Evolutionary conservation across 2,797 vertebrate genomes (phyloP), one percentile per base, ranked within the genome.

Genomic region (Oryzias dopingdopingensis): DNA sequence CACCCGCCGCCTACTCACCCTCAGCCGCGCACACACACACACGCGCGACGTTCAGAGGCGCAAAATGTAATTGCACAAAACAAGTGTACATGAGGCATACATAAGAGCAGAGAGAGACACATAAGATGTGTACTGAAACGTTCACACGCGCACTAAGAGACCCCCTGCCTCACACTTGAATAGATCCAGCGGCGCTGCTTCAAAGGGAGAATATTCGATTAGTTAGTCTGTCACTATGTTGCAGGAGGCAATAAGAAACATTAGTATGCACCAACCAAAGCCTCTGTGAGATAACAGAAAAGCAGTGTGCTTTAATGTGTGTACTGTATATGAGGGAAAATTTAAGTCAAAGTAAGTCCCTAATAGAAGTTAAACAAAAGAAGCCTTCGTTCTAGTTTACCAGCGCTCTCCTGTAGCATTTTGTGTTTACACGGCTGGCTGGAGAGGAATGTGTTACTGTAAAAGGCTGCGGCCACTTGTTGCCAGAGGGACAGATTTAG

Each of bases 161-260:
- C 62, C 66, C 59, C 68, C 68, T 40, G 72, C 70, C 70, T 73
- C 69, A 79, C 47, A 67, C 87, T 74, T 76, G 69, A 83, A 81
- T 65, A 74, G 76, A 72, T 77, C 76, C 76, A 59, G 72, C 51
- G 14, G 75, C 50, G 65, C 55, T 46, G 70, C 77, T 87, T 86
- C 79, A 84, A 84, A 88, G 74, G 66, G 67, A 67, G 81, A 84
- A 84, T 83, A 85, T 83, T 83, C 52, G 59, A 87, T 88, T 81
- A 85, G 77, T 71, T 71, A 60, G 61, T 74, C 67, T 80, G 82
- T 85, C 83, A 75, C 70, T 43, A 23, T 72, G 72, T 54, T 73
- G 77, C 15, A 16, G 58, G 60, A 65, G 74, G 65, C 49, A 52
- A 60, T 56, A 52, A 51, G 56, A 74, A 70, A 60, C 56, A 65